Evolutionary conservation across 2,888 invertebrate species (phyloP), one percentile per base, ranked within the genome.

Genomic region (Polylopha cassiicola): DNA sequence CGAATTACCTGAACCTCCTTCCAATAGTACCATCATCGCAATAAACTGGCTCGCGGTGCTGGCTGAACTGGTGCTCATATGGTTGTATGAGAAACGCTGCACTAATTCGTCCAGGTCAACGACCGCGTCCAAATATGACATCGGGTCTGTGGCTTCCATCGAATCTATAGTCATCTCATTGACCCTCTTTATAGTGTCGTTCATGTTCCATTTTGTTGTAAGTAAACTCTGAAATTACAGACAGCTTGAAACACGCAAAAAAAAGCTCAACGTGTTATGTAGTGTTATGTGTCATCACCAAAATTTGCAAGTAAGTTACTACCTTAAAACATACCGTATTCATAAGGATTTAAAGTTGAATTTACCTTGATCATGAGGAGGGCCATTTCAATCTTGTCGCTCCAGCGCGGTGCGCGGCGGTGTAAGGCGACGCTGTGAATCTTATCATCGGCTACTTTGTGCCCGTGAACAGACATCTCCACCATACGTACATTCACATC

Each of bases 391-490:
- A 73, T 1, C 21, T 50, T 58, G 6, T 60, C 62, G 1, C 39
- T 42, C 46, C 48, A 48, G 0, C 26, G 49, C 31, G 54, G 64
- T 17, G 21, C 55, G 9, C 84, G 78, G 21, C 89, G 72, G 8
- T 85, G 80, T 6, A 79, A 46, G 0, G 87, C 88, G 0, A 75
- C 64, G 18, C 59, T 55, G 27, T 87, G 61, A 1, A 89, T 76
- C 15, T 84, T 73, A 0, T 88, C 86, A 26, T 88, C 87, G 0
- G 88, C 78, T 1, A 90, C 84, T n/a, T 74, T 59, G 56, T 88
- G 89, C 0, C 92, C 92, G 56, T 88, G 90, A 5, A 91, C 57
- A 0, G 89, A 85, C 61, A 91, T 71, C 55, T 91, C 91, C 10
- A 86, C 32, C 58, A 89, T 87, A 41, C 87, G 87, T 6, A 86